Evolutionary conservation across 1,140 invertebrate genomes (phyloP), one percentile per base, ranked within the genome.

Genomic region (Nephotettix cincticeps): DNA sequence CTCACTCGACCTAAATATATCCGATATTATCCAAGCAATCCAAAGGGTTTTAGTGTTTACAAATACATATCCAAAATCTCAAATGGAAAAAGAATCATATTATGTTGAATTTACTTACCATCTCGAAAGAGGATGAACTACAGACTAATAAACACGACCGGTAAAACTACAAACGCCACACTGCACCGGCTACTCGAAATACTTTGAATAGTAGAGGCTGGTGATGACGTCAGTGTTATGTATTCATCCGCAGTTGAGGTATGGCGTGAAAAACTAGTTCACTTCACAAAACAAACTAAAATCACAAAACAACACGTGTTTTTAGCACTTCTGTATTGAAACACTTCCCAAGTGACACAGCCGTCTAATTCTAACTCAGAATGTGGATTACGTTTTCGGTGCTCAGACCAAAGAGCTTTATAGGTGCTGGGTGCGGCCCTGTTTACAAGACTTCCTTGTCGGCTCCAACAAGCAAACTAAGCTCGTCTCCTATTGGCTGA

Each of bases 351-450:
- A 70, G 47, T 43, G 40, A 61, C 61, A 70, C 32, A 64, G 65
- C 69, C 58, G 21, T 61, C 58, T 70, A 67, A 71, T 67, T 45
- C 70, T 43, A 68, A 68, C 47, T 67, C 63, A 27, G 47, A 61
- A 67, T 61, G 72, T 71, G 75, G 78, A 79, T 78, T 78, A 75
- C 74, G 75, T 76, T 77, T 75, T 74, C 71, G 68, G 36, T 69
- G 77, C 74, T 76, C 74, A 73, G 71, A 74, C 71, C 70, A 69
- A 74, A 76, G 71, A 68, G 78, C 79, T 81, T 82, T 82, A 86
- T 86, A 85, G 83, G 81, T 81, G 82, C 84, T 84, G 86, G 87
- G 84, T 84, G 85, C 85, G 85, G 86, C 84, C 84, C 82, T 85
- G 85, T 86, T 85, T 86, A 86, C 85, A 84, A 83, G 84, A 84